Base-by-base conservation (phyloP, 2,113 vertebrate species). In the Orycteropus afer region DNA sequence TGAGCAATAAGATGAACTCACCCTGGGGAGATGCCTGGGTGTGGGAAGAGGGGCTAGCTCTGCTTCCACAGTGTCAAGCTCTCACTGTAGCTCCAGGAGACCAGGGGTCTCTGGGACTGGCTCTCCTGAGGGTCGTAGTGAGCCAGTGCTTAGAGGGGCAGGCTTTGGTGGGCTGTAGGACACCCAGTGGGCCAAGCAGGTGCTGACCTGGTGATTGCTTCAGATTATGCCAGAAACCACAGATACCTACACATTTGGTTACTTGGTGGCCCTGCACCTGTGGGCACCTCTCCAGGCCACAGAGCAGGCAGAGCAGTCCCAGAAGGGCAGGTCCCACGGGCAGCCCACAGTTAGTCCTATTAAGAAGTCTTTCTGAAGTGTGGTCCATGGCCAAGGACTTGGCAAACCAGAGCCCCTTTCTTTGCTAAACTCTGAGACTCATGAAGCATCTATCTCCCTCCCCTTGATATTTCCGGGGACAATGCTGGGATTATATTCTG, bases 141-240 rank as follows among this genome's bases (percentile, higher is more conserved):
- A 63, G 14, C 37, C 6, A 7, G 10, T 0, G 0, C 17, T 49
- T 2, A 0, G 34, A 55, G 23, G 7, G 57, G 42, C 32, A 17
- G 59, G 2, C 25, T 4, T 37, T 13, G 14, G 55, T 0, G 12
- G 42, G 47, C 22, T 51, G 40, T 14, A 63, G 27, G 27, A 1
- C 17, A 5, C 17, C 17, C 0, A 9, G n/a, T n/a, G 17, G 18
- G 25, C 2, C 73, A n/a, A 32, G 34, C 71, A 13, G 0, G 0
- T 10, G 32, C 22, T 63, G 65, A 25, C 17, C 37, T 49, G 61
- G 78, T 4, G 15, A 69, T 14, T 20, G 7, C 25, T 37, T 27
- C 20, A 22, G n/a, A 11, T 34, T 37, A 37, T 2, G 1, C 9
- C 49, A 59, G 23, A 49, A 53, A 51, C n/a, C 42, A 7, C 0